phyloP scores from a whole-genome alignment of 2,888 invertebrate species.

The Linnaemya tessellans region DNA sequence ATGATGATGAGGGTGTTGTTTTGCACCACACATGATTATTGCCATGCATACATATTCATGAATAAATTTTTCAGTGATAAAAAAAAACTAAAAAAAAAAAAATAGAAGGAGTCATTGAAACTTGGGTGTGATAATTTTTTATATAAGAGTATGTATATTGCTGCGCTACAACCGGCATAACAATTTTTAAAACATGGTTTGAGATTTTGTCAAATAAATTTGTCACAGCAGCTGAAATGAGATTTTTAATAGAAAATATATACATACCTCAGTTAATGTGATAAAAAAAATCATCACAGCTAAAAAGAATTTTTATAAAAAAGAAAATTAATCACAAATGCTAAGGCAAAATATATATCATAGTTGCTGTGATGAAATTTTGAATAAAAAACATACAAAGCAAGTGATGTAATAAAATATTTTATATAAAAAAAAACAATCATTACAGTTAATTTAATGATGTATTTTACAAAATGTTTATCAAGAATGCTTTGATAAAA shows the following conservation, averaged over 20 bases:
- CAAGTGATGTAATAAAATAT: too few species aligned
- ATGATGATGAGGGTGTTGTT: conserved; percentile 27
- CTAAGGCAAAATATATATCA: background rate
- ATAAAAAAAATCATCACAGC: background rate
- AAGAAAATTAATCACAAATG: background rate
- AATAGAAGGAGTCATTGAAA: conserved; percentile 23
- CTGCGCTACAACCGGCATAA: background rate
- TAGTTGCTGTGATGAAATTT: background rate
- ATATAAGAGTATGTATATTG: background rate
- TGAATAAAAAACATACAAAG: background rate
- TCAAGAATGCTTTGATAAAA: too few species aligned
- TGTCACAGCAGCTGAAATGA: background rate
- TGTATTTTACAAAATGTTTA: too few species aligned
- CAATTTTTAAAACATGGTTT: background rate
- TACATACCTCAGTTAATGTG: background rate
- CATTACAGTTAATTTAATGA: too few species aligned
- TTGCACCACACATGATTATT: conserved; percentile 30
- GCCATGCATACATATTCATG: conserved; percentile 52
- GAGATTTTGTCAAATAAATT: background rate
- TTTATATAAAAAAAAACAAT: too few species aligned
- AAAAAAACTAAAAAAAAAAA: conserved; percentile 1
- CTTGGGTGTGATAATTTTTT: background rate
- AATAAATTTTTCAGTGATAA: conserved; percentile 16
- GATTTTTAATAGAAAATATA: background rate
- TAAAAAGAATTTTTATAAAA: background rate